Conservation (phyloP, 1,140 invertebrate genomes). For the Camponotus pennsylvanicus region DNA sequence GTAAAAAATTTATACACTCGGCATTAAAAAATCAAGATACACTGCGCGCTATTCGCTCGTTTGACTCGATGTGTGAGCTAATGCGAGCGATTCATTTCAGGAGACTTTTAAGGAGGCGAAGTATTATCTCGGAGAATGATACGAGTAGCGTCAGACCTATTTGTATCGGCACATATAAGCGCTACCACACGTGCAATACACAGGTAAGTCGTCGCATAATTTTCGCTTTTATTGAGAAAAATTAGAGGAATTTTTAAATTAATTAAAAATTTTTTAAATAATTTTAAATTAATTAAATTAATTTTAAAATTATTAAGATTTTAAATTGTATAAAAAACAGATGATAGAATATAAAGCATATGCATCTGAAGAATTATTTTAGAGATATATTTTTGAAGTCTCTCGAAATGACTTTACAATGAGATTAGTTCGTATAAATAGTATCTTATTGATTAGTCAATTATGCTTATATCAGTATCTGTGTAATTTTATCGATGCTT, state of each 20-base stretch:
- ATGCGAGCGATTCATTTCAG: constrained; percentile 76
- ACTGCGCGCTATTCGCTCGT: neutral
- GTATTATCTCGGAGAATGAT: constrained; percentile 74
- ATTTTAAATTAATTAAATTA: too few relatives aligned
- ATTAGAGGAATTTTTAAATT: neutral
- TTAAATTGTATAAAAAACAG: neutral
- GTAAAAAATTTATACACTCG: neutral
- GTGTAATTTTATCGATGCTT: too few relatives aligned
- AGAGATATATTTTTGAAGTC: neutral
- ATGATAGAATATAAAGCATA: neutral
- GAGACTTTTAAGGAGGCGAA: constrained; percentile 79
- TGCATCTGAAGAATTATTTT: neutral
- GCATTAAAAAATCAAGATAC: constrained; percentile 13
- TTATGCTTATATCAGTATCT: neutral
- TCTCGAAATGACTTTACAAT: neutral
- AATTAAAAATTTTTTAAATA: too few relatives aligned
- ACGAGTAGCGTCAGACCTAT: constrained; percentile 77
- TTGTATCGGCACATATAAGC: constrained; percentile 90
- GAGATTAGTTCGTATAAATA: neutral
- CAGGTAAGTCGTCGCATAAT: constrained; percentile 86
- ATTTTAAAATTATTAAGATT: neutral
- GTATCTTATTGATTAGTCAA: neutral
- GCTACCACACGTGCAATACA: constrained; percentile 91
- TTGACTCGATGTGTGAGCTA: constrained; percentile 47
- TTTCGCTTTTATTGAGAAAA: neutral